phyloP scores from a whole-genome alignment of 1,140 invertebrate genomes.

The Apis laboriosa region DNA sequence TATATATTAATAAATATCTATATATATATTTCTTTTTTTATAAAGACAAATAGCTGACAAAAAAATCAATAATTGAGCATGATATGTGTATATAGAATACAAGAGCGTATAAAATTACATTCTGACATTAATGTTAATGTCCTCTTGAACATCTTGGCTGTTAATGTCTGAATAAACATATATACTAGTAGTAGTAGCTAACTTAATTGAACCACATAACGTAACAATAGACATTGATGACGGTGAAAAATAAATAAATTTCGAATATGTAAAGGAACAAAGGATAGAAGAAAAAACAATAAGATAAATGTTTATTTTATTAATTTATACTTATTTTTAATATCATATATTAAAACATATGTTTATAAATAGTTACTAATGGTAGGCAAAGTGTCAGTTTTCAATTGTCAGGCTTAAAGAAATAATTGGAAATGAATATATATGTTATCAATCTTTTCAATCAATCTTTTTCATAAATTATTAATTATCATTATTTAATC shows the following conservation, averaged over 20 bases:
- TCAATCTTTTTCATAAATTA: neutral
- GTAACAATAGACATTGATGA: neutral
- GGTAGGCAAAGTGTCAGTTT: no score
- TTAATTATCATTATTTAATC: neutral
- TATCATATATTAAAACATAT: no score
- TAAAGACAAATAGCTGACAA: neutral
- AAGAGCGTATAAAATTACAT: conserved; percentile 48
- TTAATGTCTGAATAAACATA: conserved; percentile 70
- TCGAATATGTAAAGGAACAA: neutral
- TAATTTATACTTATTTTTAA: neutral
- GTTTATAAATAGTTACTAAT: no score
- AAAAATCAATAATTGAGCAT: neutral
- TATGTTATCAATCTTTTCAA: neutral
- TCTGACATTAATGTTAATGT: conserved; percentile 41
- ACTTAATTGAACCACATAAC: conserved; percentile 51
- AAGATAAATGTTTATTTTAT: no score
- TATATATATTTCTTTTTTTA: neutral
- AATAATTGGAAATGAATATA: neutral
- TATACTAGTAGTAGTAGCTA: conserved; percentile 44
- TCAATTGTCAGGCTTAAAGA: neutral
- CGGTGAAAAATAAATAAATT: neutral
- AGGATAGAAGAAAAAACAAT: no score
- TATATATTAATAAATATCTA: neutral
- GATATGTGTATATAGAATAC: conserved; percentile 9
- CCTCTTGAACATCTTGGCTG: conserved; percentile 55